Evolutionary conservation across 2,797 vertebrate species (phyloP).

Genomic region (Smutsia temminckii): DNA sequence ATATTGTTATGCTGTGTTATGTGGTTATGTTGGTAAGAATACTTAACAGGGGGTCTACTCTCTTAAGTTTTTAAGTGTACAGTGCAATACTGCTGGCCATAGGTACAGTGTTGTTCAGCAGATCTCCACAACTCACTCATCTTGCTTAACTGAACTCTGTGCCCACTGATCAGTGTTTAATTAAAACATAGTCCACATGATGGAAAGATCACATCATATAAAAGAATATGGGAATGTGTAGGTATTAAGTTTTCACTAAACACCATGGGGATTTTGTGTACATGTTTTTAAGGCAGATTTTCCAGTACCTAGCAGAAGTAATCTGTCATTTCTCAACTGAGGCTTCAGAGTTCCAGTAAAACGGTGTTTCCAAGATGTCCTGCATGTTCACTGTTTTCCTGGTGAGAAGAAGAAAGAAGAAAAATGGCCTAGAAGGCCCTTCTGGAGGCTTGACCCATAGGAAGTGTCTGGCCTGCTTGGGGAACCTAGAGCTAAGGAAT

Average conservation of each 20-base stretch:
- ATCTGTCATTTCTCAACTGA: neutral
- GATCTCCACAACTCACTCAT: neutral
- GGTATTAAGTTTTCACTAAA: neutral
- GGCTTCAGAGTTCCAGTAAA: neutral
- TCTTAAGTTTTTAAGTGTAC: neutral
- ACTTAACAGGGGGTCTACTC: neutral
- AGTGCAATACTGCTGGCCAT: neutral
- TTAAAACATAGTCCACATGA: neutral
- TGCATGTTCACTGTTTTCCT: neutral
- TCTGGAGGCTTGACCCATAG: neutral
- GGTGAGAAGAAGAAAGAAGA: neutral
- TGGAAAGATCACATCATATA: neutral
- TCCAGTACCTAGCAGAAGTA: neutral
- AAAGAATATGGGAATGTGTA: neutral
- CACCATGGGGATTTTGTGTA: neutral
- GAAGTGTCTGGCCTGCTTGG: neutral
- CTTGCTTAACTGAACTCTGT: neutral
- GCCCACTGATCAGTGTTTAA: neutral
- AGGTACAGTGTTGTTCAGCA: neutral
- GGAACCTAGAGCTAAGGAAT: neutral
- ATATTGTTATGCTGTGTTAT: neutral
- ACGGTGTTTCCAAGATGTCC: neutral
- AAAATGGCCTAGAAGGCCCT: neutral
- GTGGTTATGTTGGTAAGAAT: neutral
- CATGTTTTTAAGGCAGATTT: neutral